These are phyloP conservation scores for Thymelicus sylvestris DNA, from an alignment of 2,888 invertebrate genomes.

Conservation along the genomic window DNA sequence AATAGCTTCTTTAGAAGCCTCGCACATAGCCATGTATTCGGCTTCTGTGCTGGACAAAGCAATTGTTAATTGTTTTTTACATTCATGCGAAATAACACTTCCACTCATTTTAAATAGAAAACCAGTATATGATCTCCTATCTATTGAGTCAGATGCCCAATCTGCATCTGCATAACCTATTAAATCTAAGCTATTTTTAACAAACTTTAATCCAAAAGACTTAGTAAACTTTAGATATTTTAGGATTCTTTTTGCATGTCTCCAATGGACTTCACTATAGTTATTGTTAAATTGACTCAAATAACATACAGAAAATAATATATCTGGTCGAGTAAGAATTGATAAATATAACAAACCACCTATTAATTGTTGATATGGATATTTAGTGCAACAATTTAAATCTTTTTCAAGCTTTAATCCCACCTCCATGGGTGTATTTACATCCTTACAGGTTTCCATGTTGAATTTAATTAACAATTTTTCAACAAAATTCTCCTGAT, in stretches of 20 bases:
- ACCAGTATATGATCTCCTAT: slow-evolving; percentile 61
- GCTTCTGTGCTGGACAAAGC: slow-evolving; percentile 41
- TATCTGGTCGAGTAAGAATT: background rate
- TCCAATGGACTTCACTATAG: slow-evolving; percentile 38
- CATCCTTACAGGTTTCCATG: too few species aligned
- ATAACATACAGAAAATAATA: slow-evolving; percentile 28
- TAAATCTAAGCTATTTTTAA: slow-evolving; percentile 11
- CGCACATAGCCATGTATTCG: slow-evolving; percentile 38
- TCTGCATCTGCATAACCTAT: slow-evolving; percentile 43
- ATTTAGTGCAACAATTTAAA: too few species aligned
- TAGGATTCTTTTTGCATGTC: slow-evolving; percentile 36
- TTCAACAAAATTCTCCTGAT: too few species aligned
- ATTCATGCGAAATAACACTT: slow-evolving; percentile 48
- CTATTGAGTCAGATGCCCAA: slow-evolving; percentile 37
- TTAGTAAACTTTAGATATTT: slow-evolving; percentile 37
- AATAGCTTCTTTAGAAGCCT: slow-evolving; percentile 36
- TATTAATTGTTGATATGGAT: too few species aligned
- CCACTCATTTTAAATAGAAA: slow-evolving; percentile 46
- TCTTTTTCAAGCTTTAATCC: too few species aligned
- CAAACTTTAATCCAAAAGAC: slow-evolving; percentile 32
- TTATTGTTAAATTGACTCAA: slow-evolving; percentile 43
- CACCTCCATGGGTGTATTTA: too few species aligned
- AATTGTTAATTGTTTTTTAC: slow-evolving; percentile 42
- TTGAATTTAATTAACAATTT: too few species aligned
- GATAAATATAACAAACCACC: too few species aligned